These are phyloP conservation scores for Thelaira solivaga DNA, from an alignment of 2,888 invertebrate species.

Conservation along the genomic window DNA sequence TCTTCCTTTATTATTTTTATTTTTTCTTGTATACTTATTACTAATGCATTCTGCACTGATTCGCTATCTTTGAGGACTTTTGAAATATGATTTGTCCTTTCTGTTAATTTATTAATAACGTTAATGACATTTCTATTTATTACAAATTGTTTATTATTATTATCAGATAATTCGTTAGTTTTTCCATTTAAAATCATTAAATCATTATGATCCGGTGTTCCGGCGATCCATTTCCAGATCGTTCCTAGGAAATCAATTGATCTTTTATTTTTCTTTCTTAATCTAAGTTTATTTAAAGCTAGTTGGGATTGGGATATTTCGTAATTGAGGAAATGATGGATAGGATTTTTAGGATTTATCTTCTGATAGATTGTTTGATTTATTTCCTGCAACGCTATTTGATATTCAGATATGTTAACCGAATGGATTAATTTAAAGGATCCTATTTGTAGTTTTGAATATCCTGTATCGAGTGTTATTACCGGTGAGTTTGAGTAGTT, in stretches of 20 bases:
- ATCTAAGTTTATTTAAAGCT: not conserved
- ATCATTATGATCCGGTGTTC: conserved; percentile 14
- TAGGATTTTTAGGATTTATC: not conserved
- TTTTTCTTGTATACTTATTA: not conserved
- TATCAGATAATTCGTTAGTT: not conserved
- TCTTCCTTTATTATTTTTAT: conserved; percentile 5
- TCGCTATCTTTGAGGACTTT: not conserved
- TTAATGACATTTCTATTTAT: conserved; percentile 12
- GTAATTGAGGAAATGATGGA: not conserved
- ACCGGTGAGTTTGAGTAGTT: not conserved
- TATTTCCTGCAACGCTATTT: not conserved
- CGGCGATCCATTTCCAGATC: conserved; percentile 18
- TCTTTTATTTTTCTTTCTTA: not conserved
- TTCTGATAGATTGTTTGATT: not conserved
- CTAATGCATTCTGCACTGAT: not conserved
- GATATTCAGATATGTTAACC: conserved; percentile 12
- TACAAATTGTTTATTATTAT: conserved; percentile 14
- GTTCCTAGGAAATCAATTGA: conserved; percentile 13
- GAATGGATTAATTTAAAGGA: not conserved
- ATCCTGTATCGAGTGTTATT: not conserved
- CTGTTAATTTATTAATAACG: not conserved
- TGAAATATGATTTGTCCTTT: not conserved
- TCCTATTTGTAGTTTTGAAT: conserved; percentile 5
- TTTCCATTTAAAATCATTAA: conserved; percentile 10
- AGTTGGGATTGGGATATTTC: not conserved